Conservation (phyloP, 1,140 invertebrate species). For the Neodiprion pinetum region DNA sequence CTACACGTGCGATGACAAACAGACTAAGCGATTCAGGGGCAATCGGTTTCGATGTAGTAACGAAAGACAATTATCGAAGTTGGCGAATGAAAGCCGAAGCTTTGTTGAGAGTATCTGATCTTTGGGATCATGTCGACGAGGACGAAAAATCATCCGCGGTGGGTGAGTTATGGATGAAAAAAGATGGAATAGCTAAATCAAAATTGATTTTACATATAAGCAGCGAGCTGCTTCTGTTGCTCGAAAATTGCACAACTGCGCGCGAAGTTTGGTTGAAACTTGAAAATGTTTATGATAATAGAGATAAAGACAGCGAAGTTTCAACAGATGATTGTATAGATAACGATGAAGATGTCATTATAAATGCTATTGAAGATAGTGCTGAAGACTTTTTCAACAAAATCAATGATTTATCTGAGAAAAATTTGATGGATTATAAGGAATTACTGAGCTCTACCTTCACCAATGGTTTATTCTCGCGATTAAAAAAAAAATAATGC, state of each 20-base stretch:
- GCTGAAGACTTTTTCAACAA: background rate
- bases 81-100: background rate
- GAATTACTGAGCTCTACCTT: background rate
- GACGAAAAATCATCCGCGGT: background rate
- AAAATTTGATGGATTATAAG: background rate
- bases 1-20: too few species aligned
- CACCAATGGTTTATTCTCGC: background rate
- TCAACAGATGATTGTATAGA: background rate
- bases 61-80: background rate
- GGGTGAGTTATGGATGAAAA: background rate
- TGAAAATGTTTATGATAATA: background rate
- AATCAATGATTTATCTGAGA: background rate
- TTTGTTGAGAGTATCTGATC: background rate
- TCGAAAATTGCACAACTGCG: background rate
- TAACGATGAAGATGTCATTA: background rate
- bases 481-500: background rate
- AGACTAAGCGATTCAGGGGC: too few species aligned
- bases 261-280: background rate
- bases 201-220: background rate
- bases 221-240: background rate
- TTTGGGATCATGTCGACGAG: background rate
- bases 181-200: background rate
- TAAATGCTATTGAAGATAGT: background rate
- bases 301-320: background rate
- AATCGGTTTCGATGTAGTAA: background rate